Conservation (phyloP, 2,113 vertebrate species). For the Bombycilla garrulus region DNA sequence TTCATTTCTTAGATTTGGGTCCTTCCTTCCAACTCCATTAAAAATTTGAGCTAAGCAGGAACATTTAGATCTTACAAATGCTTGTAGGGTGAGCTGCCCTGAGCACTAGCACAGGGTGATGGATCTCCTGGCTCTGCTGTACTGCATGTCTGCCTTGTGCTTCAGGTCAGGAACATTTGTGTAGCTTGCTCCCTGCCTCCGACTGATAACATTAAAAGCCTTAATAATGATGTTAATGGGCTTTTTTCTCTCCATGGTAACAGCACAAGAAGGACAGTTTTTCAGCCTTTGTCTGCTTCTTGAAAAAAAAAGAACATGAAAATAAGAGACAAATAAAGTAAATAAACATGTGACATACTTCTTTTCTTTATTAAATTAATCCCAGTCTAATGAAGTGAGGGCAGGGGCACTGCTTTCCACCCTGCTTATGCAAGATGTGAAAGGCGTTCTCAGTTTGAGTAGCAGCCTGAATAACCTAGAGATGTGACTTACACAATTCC, state of each 20-base stretch:
- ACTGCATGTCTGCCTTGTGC: background rate
- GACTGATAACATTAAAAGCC: background rate
- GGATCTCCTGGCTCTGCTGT: background rate
- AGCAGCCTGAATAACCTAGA: background rate
- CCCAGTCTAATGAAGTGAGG: background rate
- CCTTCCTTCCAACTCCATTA: background rate
- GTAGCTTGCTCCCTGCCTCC: background rate
- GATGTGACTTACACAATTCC: background rate
- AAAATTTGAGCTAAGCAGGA: background rate
- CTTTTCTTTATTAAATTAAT: background rate
- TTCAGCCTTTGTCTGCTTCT: background rate
- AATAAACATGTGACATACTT: background rate
- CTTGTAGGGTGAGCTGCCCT: background rate
- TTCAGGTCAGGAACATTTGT: background rate
- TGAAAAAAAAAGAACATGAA: background rate
- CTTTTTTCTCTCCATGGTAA: slow-evolving; percentile 36
- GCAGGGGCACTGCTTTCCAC: background rate
- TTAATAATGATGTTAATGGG: background rate
- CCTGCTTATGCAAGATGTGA: background rate
- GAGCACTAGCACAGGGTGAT: background rate
- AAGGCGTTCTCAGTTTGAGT: background rate
- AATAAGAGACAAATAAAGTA: background rate
- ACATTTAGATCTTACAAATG: background rate
- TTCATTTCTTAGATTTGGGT: background rate
- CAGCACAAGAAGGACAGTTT: background rate